Percentiles rank a stretch among this genome's conserved stretches.
Conservation (phyloP, 2,797 vertebrate genomes). For the Pygocentrus nattereri region DNA sequence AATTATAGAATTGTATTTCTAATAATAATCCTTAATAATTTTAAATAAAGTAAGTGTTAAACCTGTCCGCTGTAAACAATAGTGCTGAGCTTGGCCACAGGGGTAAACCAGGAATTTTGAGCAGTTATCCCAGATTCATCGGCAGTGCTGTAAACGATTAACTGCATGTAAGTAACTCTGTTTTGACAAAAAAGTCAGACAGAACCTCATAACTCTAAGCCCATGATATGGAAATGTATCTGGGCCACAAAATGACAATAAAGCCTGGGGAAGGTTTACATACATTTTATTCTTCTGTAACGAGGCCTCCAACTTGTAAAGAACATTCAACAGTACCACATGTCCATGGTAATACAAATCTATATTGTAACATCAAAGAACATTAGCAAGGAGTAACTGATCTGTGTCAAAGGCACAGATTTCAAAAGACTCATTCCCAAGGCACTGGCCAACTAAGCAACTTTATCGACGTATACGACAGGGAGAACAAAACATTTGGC, state of each 20-base stretch:
- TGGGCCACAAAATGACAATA: not conserved
- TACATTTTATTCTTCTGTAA: constrained; percentile 61
- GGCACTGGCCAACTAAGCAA: constrained; percentile 61
- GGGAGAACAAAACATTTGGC: constrained; percentile 76
- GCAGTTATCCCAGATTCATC: too few relatives aligned
- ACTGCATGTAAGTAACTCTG: too few relatives aligned
- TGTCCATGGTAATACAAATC: constrained; percentile 50
- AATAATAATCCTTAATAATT: too few relatives aligned
- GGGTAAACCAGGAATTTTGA: too few relatives aligned
- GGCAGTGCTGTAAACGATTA: too few relatives aligned
- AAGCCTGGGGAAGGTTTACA: constrained; percentile 36
- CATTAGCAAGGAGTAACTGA: constrained; percentile 46
- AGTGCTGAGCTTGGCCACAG: too few relatives aligned
- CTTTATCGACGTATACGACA: constrained; percentile 65
- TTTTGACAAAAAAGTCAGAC: too few relatives aligned
- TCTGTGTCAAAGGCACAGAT: constrained; percentile 51
- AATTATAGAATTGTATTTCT: too few relatives aligned
- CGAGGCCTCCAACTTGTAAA: constrained; percentile 50
- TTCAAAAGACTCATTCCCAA: constrained; percentile 46
- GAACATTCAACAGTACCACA: constrained; percentile 56
- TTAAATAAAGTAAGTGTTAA: too few relatives aligned
- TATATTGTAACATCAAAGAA: constrained; percentile 42
- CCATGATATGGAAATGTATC: too few relatives aligned
- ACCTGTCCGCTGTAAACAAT: too few relatives aligned
- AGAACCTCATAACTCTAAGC: too few relatives aligned